Conservation (phyloP, 2,888 invertebrate species). For the Macropis europaea region DNA sequence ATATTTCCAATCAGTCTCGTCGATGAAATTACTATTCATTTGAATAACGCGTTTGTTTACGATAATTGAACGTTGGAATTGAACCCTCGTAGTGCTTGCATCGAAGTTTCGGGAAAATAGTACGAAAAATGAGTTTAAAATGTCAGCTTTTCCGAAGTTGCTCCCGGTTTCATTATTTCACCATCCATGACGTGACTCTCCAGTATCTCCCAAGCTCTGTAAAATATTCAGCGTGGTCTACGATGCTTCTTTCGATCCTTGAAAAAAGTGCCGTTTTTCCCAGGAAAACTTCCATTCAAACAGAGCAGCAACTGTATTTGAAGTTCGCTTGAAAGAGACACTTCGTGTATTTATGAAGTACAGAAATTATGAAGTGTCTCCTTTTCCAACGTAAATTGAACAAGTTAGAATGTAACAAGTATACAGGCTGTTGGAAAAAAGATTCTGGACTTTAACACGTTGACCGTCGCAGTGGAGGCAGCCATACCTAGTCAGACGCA, state of each 20-base stretch:
- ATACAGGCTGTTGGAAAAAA: no score
- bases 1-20: not conserved
- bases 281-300: no score
- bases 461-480: no score
- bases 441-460: no score
- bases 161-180: not conserved
- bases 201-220: not conserved
- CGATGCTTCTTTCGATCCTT: not conserved
- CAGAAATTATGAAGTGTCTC: no score
- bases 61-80: not conserved
- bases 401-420: no score
- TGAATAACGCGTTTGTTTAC: slow-evolving; percentile 3
- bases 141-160: not conserved
- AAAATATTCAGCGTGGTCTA: not conserved
- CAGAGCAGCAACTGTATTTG: no score
- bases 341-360: no score
- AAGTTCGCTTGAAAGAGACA: no score
- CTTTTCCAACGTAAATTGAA: no score
- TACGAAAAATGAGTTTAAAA: not conserved
- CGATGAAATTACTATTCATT: not conserved
- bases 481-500: no score
- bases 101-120: not conserved
- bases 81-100: not conserved
- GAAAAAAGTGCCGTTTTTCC: no score
- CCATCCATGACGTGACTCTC: not conserved